These are phyloP conservation scores for Synanthedon formicaeformis DNA, from an alignment of 2,888 invertebrate species.

Conservation along the genomic window DNA sequence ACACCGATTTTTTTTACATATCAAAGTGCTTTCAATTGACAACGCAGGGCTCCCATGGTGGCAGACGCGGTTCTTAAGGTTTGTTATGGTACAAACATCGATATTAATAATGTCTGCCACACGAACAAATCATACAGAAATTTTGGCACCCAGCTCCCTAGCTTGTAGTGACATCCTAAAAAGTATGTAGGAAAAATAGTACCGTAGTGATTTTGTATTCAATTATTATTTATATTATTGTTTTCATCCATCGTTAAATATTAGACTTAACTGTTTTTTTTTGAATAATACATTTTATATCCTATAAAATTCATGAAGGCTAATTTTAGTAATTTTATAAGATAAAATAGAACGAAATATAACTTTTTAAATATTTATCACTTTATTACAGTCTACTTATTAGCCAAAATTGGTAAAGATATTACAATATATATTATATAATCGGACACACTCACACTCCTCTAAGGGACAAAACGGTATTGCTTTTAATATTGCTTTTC, in stretches of 20 bases:
- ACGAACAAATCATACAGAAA: too few relatives aligned
- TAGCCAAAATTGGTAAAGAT: constrained; percentile 28
- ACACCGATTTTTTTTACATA: too few relatives aligned
- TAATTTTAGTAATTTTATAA: neutral
- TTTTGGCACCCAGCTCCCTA: too few relatives aligned
- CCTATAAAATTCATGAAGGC: neutral
- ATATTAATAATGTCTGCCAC: too few relatives aligned
- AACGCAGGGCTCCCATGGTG: too few relatives aligned
- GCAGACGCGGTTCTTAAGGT: too few relatives aligned
- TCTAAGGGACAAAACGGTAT: constrained; percentile 22
- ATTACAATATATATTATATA: constrained; percentile 1
- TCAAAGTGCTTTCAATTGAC: too few relatives aligned
- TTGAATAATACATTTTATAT: neutral
- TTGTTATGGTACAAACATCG: too few relatives aligned
- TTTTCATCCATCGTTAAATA: neutral
- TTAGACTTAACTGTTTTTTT: neutral
- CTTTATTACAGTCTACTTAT: constrained; percentile 51
- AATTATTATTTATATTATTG: neutral
- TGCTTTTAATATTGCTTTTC: constrained; percentile 42
- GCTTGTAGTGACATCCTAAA: neutral
- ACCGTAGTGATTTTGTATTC: neutral
- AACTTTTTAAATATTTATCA: constrained; percentile 21
- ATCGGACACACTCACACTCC: neutral
- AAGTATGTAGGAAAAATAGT: neutral
- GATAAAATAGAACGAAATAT: constrained; percentile 1